These are phyloP conservation scores for Syritta pipiens DNA, from an alignment of 2,888 invertebrate genomes.

Conservation along the genomic window DNA sequence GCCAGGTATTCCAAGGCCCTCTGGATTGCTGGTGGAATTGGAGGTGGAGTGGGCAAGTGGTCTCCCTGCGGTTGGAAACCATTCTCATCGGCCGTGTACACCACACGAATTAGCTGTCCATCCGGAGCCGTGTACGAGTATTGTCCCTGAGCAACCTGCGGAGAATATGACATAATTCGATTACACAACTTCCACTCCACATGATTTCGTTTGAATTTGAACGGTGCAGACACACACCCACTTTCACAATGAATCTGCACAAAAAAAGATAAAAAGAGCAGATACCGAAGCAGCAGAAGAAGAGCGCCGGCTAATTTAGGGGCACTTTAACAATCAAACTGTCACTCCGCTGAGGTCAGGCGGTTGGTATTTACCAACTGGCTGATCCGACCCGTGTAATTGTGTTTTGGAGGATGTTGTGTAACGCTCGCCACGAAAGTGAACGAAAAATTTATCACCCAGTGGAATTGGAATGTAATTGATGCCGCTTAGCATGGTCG, in stretches of 20 bases:
- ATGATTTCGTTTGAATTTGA: not conserved
- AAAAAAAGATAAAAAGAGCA: not conserved
- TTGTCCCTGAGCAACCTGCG: constrained; percentile 82
- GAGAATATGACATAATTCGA: constrained; percentile 42
- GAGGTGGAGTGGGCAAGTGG: constrained; percentile 81
- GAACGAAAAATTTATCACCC: constrained; percentile 35
- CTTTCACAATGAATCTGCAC: constrained; percentile 14
- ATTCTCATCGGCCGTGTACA: constrained; percentile 86
- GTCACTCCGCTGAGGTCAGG: constrained; percentile 29
- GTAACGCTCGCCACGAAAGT: constrained; percentile 24
- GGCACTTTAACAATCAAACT: constrained; percentile 11
- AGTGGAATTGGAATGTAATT: constrained; percentile 26
- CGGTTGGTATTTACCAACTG: constrained; percentile 41
- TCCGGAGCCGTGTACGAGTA: constrained; percentile 84
- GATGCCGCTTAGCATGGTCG: constrained; percentile 5
- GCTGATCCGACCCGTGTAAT: constrained; percentile 38
- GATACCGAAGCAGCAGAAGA: not conserved
- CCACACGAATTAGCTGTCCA: constrained; percentile 82
- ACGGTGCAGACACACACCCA: constrained; percentile 18
- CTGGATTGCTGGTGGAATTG: constrained; percentile 85
- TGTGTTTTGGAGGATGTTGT: constrained; percentile 44
- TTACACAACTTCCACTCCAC: constrained; percentile 17
- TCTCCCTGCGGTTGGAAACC: constrained; percentile 83
- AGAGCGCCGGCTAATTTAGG: constrained; percentile 10
- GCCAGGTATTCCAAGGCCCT: constrained; percentile 84